Percentiles rank a stretch among this genome's conserved stretches.
Conservation (phyloP, 2,888 invertebrate species). For the Sclerodermus sp. region DNA sequence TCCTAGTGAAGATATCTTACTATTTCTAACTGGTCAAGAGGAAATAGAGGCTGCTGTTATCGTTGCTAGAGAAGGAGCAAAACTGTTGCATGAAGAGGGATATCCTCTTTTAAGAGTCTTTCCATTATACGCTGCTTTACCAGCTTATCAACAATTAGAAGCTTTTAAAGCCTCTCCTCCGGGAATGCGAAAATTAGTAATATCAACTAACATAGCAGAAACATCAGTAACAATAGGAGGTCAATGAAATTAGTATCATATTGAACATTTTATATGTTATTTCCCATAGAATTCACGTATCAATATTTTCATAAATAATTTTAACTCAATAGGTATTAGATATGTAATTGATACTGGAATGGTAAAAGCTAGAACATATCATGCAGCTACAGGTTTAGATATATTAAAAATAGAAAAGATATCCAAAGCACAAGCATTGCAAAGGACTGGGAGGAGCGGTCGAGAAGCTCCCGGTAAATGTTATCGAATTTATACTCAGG, state of each 20-base stretch:
- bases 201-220: conserved; percentile 97
- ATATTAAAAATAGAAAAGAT: conserved; percentile 77
- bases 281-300: neutral
- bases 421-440: conserved; percentile 92
- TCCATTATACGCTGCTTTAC: conserved; percentile 90
- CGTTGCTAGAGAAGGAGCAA: conserved; percentile 73
- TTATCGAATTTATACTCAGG: conserved; percentile 82
- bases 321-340: conserved; percentile 67
- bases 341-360: conserved; percentile 91
- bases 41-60: conserved; percentile 88
- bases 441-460: conserved; percentile 90
- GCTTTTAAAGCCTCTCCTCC: conserved; percentile 77
- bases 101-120: conserved; percentile 72
- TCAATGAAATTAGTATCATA: conserved; percentile 17
- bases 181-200: conserved; percentile 83
- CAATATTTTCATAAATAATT: too few species aligned
- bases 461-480: conserved; percentile 83
- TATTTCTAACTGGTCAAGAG: conserved; percentile 95
- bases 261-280: neutral
- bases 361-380: conserved; percentile 85
- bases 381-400: conserved; percentile 81
- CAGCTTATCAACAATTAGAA: conserved; percentile 82
- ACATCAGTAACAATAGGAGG: conserved; percentile 94
- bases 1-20: conserved; percentile 87
- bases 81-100: conserved; percentile 65